Evolutionary conservation across 2,888 invertebrate genomes (phyloP), one percentile per base, ranked within the genome.

Genomic region (Aphidoletes aphidimyza): DNA sequence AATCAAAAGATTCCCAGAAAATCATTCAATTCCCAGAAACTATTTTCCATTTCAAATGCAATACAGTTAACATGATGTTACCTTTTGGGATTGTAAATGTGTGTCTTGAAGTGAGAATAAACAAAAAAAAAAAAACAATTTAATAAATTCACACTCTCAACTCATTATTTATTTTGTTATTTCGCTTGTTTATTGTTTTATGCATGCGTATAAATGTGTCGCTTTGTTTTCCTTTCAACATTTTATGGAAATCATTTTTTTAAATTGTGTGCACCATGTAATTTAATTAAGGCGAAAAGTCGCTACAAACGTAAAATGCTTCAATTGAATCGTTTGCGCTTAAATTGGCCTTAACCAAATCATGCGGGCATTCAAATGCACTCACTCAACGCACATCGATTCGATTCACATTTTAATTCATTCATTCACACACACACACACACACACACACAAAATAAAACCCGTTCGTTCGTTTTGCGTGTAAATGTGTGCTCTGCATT

Each of bases 321-420:
- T 69, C 69, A 69, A 69, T 69, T 69, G 69, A 69, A 69, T 69
- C 30, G 69, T 69, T 69, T 69, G 69, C 34, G 69, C n/a, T 69
- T 69, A 69, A 69, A 69, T 69, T 69, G 69, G 69, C 69, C 30
- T 2, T 69, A 69, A 69, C 69, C 69, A 69, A 69, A 69, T 69
- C 26, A 69, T 69, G 69, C 69, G 69, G 69, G 69, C 69, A n/a
- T 34, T 30, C 30, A 69, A 69, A 69, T 34, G 54, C 6, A 39
- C 39, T 39, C 39, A 19, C 47, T 14, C 11, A 30, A 30, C 69
- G 69, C 69, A 34, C 69, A 69, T 69, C 69, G 69, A 69, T 69
- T 69, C 69, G 69, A 69, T 69, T 69, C 69, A 69, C 34, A 69
- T 30, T 69, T 69, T 69, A 30, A 69, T 69, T 69, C 30, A 30